phyloP scores from a whole-genome alignment of 1,140 invertebrate genomes.

The Drosophila melanica region DNA sequence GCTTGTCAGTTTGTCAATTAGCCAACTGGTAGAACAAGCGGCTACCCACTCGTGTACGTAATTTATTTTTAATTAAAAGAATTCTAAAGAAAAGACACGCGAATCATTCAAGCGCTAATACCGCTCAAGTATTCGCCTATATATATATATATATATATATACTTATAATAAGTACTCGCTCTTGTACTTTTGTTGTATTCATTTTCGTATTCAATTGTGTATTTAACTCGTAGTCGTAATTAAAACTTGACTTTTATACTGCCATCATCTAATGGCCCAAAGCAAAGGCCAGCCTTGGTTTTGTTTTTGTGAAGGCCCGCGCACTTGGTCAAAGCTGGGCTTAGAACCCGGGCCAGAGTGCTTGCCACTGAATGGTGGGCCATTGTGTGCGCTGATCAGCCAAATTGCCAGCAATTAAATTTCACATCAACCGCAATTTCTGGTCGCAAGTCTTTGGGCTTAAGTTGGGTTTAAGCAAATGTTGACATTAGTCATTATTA shows the following conservation, averaged over 20 bases:
- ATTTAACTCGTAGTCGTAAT: conserved; percentile 30
- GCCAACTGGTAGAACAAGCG: conserved; percentile 42
- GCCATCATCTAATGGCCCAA: conserved; percentile 29
- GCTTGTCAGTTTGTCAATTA: conserved; percentile 56
- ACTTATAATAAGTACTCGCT: conserved; percentile 13
- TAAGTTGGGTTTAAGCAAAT: conserved; percentile 51
- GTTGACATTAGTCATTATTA: conserved; percentile 72
- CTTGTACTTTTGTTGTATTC: conserved; percentile 1
- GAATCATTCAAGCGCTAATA: conserved; percentile 75
- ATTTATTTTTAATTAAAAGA: conserved; percentile 79
- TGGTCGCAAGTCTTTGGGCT: conserved; percentile 43
- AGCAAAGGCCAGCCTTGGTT: conserved; percentile 40
- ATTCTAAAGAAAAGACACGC: conserved; percentile 79
- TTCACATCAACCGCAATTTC: conserved; percentile 55
- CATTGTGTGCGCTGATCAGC: conserved; percentile 44
- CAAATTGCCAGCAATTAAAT: conserved; percentile 63
- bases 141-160: conserved; percentile 24
- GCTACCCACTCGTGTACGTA: conserved; percentile 61
- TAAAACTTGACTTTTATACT: conserved; percentile 38
- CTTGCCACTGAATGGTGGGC: conserved; percentile 35
- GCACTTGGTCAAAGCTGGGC: conserved; percentile 13
- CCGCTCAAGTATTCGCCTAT: neutral
- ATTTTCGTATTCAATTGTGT: conserved; percentile 23
- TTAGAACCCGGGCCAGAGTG: conserved; percentile 31
- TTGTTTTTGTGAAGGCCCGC: conserved; percentile 39